Percentiles rank a stretch among this genome's conserved stretches.
Conservation (phyloP, 2,113 vertebrate species). For the Tragulus kanchil region DNA sequence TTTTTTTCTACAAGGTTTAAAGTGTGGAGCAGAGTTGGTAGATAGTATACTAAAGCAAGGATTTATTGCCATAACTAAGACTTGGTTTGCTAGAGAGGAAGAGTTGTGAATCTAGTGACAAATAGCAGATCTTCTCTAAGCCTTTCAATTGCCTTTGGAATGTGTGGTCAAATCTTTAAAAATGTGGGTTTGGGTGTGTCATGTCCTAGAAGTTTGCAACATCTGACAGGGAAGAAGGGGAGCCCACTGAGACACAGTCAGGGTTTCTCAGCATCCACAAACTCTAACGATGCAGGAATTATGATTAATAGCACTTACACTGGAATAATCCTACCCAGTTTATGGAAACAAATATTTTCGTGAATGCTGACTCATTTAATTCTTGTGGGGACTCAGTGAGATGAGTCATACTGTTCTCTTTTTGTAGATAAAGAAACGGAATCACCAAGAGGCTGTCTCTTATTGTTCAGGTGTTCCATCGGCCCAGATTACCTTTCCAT, state of each 20-base stretch:
- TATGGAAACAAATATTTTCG: neutral
- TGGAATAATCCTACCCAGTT: neutral
- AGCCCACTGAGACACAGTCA: neutral
- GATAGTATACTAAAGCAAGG: neutral
- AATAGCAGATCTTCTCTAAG: neutral
- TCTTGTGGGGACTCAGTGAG: neutral
- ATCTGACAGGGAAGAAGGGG: neutral
- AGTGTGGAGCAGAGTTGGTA: neutral
- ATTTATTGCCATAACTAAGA: neutral
- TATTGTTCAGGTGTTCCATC: neutral
- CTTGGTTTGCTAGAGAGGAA: neutral
- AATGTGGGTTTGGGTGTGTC: neutral
- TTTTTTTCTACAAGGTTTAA: neutral
- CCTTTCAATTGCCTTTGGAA: neutral
- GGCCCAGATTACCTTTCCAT: neutral
- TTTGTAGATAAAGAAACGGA: constrained; percentile 1
- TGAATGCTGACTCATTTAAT: neutral
- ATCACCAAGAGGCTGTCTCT: neutral
- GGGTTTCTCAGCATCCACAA: neutral
- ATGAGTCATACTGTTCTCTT: neutral
- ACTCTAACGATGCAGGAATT: neutral
- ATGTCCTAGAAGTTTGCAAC: neutral
- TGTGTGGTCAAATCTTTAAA: neutral
- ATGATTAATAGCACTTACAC: neutral
- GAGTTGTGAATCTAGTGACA: neutral